A percentile compares a stretch with the other conserved stretches of the same genome.
These are phyloP conservation scores for Knipowitschia caucasica DNA, from an alignment of 2,797 vertebrate genomes.

Conservation along the genomic window DNA sequence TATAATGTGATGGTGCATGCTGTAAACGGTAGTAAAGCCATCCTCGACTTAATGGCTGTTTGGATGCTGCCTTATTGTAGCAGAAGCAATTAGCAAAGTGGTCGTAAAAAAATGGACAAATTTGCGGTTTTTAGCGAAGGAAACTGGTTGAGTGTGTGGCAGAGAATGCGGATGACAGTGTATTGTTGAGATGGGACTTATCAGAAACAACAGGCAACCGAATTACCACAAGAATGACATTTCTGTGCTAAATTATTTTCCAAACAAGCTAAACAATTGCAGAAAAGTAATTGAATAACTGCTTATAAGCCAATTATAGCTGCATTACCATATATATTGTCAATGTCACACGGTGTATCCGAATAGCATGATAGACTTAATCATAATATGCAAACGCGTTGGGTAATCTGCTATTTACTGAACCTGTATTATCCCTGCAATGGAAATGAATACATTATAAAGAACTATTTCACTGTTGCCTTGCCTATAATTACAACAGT, in stretches of 20 bases:
- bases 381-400: not conserved
- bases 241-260: not conserved
- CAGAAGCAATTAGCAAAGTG: constrained; percentile 24
- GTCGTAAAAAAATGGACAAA: constrained; percentile 25
- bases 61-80: constrained; percentile 11
- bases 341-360: not conserved
- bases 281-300: not conserved
- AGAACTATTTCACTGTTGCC: not conserved
- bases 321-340: not conserved
- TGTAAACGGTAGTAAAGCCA: constrained; percentile 9
- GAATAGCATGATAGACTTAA: not conserved
- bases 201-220: constrained; percentile 3
- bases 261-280: not conserved
- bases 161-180: constrained; percentile 10
- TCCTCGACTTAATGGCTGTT: constrained; percentile 1
- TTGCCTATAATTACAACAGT: not conserved
- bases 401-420: not conserved
- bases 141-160: not conserved
- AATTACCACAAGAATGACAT: constrained; percentile 11
- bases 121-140: constrained; percentile 20
- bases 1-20: not conserved
- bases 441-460: not conserved
- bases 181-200: constrained; percentile 4
- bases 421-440: not conserved
- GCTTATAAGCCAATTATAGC: not conserved